Evolutionary conservation across 2,113 vertebrate genomes (phyloP), one percentile per base, ranked within the genome.

Genomic region (Lontra canadensis): DNA sequence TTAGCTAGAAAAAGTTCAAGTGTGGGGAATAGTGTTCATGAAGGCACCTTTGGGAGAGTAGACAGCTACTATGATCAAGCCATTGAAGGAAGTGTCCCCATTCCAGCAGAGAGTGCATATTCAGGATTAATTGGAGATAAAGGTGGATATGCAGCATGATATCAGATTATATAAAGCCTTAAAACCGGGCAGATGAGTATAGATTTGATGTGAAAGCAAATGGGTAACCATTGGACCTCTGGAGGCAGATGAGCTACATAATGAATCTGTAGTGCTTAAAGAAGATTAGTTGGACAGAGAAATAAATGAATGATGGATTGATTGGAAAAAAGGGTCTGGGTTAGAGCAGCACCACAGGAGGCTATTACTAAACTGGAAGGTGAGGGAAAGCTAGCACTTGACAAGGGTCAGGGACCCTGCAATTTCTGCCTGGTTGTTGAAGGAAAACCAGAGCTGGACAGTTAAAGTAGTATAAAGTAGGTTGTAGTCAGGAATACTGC

Each of bases 181-280:
- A 82, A 76, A 96, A 76, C 76, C 23, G 90, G 74, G 57, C 61
- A 69, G 18, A 59, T 76, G 29, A 94, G 76, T 88, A 73, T 7
- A 83, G 71, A 89, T 89, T 96, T 34, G 17, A 91, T 78, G 20
- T 81, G 81, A 88, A 93, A 85, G 39, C 36, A 88, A 67, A 61
- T 82, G 63, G 21, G 29, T 73, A 65, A 52, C 69, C 49, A 78
- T 2, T 71, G 71, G 34, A 81, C 44, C 44, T 88, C 81, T 49
- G 29, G 47, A 91, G 31, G 49, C 26, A 52, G 34, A 92, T 78
- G 23, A 76, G 6, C 17, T 78, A 21, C 61, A 59, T 71, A 91
- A 85, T 79, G 55, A 94, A 65, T 36, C 42, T 78, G 20, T 1
- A 44, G 21, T 31, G 17, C 63, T 96, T 86, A 89, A 90, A n/a